Percentiles rank a stretch among this genome's conserved stretches.
phyloP scores from a whole-genome alignment of 2,797 vertebrate species.

The Macroramphosus scolopax region DNA sequence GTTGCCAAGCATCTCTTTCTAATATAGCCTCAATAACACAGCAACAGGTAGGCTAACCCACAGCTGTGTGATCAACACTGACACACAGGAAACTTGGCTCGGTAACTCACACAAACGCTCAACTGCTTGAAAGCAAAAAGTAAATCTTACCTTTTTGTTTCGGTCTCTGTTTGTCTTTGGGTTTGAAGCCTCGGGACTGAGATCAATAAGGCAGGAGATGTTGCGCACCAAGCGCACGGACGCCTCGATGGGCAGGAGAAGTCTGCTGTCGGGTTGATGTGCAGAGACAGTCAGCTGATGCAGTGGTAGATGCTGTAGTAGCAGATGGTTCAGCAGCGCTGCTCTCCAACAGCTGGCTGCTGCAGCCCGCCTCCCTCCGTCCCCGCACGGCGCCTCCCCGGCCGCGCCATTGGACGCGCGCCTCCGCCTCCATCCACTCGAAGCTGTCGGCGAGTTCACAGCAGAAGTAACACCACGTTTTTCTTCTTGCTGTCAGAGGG shows the following conservation, averaged over 20 bases:
- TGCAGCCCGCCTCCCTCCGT: conserved; percentile 34
- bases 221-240: too few species aligned
- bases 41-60: too few species aligned
- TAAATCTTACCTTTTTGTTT: conserved; percentile 62
- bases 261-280: conserved; percentile 27
- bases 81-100: too few species aligned
- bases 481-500: background rate
- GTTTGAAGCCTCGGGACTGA: conserved; percentile 6
- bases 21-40: conserved; percentile 52
- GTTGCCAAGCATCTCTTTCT: conserved; percentile 67
- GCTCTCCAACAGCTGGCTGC: conserved; percentile 72
- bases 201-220: background rate
- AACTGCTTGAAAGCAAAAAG: conserved; percentile 2
- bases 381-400: conserved; percentile 54
- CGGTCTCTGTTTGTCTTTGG: too few species aligned
- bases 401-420: conserved; percentile 62
- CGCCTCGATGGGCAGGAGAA: too few species aligned
- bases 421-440: conserved; percentile 54
- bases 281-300: conserved; percentile 62
- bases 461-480: too few species aligned
- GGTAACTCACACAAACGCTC: too few species aligned
- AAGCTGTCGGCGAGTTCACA: too few species aligned
- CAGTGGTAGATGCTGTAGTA: too few species aligned
- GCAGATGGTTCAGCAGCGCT: conserved; percentile 54
- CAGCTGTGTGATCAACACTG: too few species aligned